Percentiles rank a stretch among this genome's conserved stretches.
Evolutionary conservation across 2,888 invertebrate genomes (phyloP).

Genomic region (Apotomis betuletana): DNA sequence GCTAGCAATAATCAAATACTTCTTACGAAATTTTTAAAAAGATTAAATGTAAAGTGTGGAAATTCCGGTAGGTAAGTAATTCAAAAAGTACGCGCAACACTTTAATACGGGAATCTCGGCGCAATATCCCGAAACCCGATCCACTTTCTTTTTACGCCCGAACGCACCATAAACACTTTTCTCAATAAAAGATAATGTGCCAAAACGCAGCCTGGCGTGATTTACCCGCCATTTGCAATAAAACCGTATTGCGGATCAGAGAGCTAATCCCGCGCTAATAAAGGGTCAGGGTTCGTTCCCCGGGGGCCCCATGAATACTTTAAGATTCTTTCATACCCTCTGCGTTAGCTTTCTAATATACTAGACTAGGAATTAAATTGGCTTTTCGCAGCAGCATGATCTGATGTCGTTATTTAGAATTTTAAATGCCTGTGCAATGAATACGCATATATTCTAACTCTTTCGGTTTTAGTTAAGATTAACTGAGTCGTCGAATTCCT

Average conservation of each 20-base stretch:
- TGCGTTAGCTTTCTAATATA: conserved; percentile 25
- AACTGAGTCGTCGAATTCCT: too few species aligned
- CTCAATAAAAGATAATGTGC: conserved; percentile 44
- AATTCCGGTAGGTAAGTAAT: not conserved
- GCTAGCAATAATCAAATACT: too few species aligned
- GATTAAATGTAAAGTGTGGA: too few species aligned
- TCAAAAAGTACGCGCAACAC: not conserved
- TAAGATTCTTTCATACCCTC: conserved; percentile 33
- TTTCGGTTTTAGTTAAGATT: too few species aligned
- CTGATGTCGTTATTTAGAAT: conserved; percentile 2
- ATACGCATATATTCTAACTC: not conserved
- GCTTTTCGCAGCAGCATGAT: conserved; percentile 12
- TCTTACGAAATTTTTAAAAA: too few species aligned
- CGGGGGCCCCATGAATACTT: conserved; percentile 35
- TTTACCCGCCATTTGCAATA: conserved; percentile 32
- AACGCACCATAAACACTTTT: conserved; percentile 42
- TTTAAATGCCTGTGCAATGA: conserved; percentile 3
- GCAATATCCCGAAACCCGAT: not conserved
- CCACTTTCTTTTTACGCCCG: conserved; percentile 30
- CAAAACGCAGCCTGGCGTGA: conserved; percentile 34
- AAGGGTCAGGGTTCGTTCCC: conserved; percentile 32
- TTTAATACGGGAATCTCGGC: not conserved
- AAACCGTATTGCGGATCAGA: conserved; percentile 37
- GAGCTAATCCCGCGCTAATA: conserved; percentile 35
- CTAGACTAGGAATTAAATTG: conserved; percentile 18